These are phyloP conservation scores for Danaus melanippus DNA, from an alignment of 1,140 invertebrate genomes.

Conservation along the genomic window DNA sequence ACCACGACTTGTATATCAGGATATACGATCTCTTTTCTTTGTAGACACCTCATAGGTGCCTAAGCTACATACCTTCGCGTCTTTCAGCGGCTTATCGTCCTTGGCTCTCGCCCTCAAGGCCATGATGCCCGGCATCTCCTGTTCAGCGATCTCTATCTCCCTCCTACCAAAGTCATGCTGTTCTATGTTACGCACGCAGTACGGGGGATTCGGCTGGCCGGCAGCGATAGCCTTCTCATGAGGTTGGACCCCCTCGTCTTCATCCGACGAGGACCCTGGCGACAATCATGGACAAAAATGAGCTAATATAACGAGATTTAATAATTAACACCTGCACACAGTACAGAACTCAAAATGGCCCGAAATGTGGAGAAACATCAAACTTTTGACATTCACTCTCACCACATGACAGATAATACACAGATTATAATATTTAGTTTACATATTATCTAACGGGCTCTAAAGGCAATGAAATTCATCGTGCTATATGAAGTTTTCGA, in stretches of 20 bases:
- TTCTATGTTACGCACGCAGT: constrained; percentile 93
- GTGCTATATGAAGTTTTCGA: too few species aligned
- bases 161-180: constrained; percentile 94
- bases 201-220: constrained; percentile 85
- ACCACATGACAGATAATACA: too few species aligned
- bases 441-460: too few species aligned
- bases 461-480: too few species aligned
- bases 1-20: too few species aligned
- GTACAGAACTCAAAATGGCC: background rate
- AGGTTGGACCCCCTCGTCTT: constrained; percentile 75
- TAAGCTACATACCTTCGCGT: constrained; percentile 79
- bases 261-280: constrained; percentile 68
- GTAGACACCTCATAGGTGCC: too few species aligned
- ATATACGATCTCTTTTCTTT: too few species aligned
- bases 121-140: constrained; percentile 99
- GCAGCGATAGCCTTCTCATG: constrained; percentile 90
- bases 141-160: constrained; percentile 99
- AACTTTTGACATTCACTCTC: too few species aligned
- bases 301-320: background rate
- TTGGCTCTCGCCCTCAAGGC: constrained; percentile 90
- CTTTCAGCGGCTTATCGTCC: constrained; percentile 94
- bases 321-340: background rate
- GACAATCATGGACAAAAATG: constrained; percentile 3
- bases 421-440: too few species aligned
- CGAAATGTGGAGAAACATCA: too few species aligned